Evolutionary conservation across 2,888 invertebrate species (phyloP), one percentile per base, ranked within the genome.

Genomic region (Malacosoma neustria): DNA sequence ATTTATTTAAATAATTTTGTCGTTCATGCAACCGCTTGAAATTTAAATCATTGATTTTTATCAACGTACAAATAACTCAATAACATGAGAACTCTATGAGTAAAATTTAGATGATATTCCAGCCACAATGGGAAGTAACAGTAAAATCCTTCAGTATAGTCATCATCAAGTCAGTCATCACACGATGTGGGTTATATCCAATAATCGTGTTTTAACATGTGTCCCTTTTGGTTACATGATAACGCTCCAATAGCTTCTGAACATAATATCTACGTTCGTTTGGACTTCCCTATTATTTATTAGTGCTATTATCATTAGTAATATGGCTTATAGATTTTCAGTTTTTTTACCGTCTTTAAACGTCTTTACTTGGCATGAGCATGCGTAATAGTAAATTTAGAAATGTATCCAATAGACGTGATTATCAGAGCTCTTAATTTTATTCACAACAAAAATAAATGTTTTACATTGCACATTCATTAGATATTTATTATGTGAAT

Each of bases 91-190:
- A 34, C 45, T 36, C 42, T 34, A 40, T 46, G 39, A 37, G 44
- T 46, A 48, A 46, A 46, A 50, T 52, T 48, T 41, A 41, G 40
- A 45, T 49, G 43, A 50, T 39, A 53, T 56, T 59, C 57, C 50
- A 50, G 44, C 36, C 38, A 33, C 55, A 55, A 57, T 60, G 60
- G 54, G 61, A 62, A 57, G 57, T 48, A 49, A 58, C 58, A 66
- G 64, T 69, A 72, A 72, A 68, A 66, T 45, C 57, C 60, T 70
- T 71, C n/a, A n/a, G n/a, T n/a, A 72, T 59, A 55, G 57, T 58
- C 41, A 55, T 61, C 65, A 72, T 75, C 61, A 67, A 65, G 60
- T 61, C 55, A 56, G 54, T 48, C 61, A 55, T 62, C 45, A 61
- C 72, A 74, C 61, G 66, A 66, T 55, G 64, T 57, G 63, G 69